Evolutionary conservation across 2,888 invertebrate genomes (phyloP), one percentile per base, ranked within the genome.

Genomic region (Amitus sp.): DNA sequence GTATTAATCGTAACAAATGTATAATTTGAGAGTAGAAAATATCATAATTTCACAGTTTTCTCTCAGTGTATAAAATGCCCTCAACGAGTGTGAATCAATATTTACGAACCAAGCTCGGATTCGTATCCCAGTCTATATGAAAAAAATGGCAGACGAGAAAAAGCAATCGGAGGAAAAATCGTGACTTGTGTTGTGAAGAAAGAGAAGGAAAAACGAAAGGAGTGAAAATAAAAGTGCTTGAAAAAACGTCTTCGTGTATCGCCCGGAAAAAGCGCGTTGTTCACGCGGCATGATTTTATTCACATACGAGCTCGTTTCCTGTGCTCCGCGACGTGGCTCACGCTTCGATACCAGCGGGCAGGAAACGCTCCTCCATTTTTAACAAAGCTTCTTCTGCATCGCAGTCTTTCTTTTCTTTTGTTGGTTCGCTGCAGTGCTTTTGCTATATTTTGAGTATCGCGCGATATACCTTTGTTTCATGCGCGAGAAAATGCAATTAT

Each of bases 261-360:
- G 23, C 43, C 13, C 43, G 19, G 43, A 50, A 56, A 56, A 50
- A 46, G 49, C 49, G 48, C 19, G 33, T n/a, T 50, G 15, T 43
- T 43, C 27, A 49, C 28, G 23, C 12, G 12, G 46, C 15, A 23
- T 53, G 53, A 49, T 53, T 34, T 59, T 53, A 53, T 59, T 59
- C 39, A 53, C 53, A 59, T 46, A 47, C 15, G 49, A 59, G 49
- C 55, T 48, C 28, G 57, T 28, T 62, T 62, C 62, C 58, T 57
- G 62, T 47, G 50, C 37, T 37, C 33, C 33, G 33, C 47, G 52
- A 30, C 47, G 55, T 40, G 39, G 40, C 62, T 58, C 58, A 51
- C 47, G 54, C 62, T 62, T 50, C 45, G 51, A 43, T 62, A 58
- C 57, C 56, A 62, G 18, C 62, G 28, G 43, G 40, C 58, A 54